These are phyloP conservation scores for Orchestes rusci DNA, from an alignment of 2,888 invertebrate species.

Conservation along the genomic window DNA sequence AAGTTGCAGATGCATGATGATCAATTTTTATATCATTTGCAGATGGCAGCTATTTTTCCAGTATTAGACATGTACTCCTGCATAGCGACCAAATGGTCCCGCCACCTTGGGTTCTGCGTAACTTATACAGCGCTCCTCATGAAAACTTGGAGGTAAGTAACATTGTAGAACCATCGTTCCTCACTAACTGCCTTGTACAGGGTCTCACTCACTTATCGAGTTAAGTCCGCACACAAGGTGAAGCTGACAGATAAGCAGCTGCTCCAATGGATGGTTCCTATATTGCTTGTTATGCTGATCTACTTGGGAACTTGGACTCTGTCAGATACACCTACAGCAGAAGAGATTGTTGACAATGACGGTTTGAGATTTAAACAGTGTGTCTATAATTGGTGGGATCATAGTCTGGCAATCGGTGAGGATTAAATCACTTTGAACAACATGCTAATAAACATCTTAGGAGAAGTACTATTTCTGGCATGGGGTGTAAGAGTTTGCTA, in stretches of 20 bases:
- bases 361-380: constrained; percentile 84
- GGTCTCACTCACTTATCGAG: constrained; percentile 85
- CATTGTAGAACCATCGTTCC: not conserved
- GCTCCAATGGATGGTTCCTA: constrained; percentile 88
- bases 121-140: constrained; percentile 88
- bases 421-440: not conserved
- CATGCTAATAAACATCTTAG: constrained; percentile 41
- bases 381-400: constrained; percentile 92
- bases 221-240: constrained; percentile 88
- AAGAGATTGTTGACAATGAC: constrained; percentile 67
- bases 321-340: constrained; percentile 76
- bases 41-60: constrained; percentile 92
- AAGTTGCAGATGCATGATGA: too few relatives aligned
- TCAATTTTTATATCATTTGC: too few relatives aligned
- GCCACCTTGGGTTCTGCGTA: constrained; percentile 88
- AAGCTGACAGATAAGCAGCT: constrained; percentile 89
- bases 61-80: constrained; percentile 79
- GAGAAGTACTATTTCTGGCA: constrained; percentile 69
- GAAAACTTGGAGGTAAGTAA: constrained; percentile 84
- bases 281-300: constrained; percentile 80
- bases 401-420: constrained; percentile 78
- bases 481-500: constrained; percentile 85
- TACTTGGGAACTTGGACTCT: constrained; percentile 88
- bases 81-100: constrained; percentile 86
- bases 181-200: constrained; percentile 47